A percentile compares a stretch with the other conserved stretches of the same genome.
These are phyloP conservation scores for Oxyruncus cristatus DNA, from an alignment of 2,113 vertebrate genomes.

Conservation along the genomic window DNA sequence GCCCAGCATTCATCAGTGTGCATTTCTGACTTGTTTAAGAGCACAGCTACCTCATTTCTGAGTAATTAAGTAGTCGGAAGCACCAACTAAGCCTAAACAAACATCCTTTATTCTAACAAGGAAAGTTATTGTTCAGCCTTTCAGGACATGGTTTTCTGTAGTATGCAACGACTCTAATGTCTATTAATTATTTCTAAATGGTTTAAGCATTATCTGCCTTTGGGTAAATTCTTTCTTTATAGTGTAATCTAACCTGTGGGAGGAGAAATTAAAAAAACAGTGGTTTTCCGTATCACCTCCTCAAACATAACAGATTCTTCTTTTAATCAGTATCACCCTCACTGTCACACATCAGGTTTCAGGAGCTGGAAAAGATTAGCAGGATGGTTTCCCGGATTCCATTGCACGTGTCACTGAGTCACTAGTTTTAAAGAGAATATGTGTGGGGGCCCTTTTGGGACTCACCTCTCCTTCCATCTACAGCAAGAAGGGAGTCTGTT, in stretches of 20 bases:
- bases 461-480: neutral
- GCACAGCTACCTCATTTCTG: conserved; percentile 6
- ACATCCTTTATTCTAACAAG: conserved; percentile 47
- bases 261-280: neutral
- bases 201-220: conserved; percentile 46
- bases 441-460: neutral
- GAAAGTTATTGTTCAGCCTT: conserved; percentile 33
- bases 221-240: conserved; percentile 44
- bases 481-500: neutral
- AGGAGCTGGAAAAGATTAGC: neutral
- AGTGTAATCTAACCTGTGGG: conserved; percentile 27
- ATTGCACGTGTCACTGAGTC: neutral
- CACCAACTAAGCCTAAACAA: conserved; percentile 44
- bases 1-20: neutral
- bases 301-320: neutral
- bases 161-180: neutral
- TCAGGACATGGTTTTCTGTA: conserved; percentile 6
- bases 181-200: conserved; percentile 61
- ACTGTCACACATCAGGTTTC: neutral
- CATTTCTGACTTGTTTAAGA: neutral
- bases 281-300: neutral
- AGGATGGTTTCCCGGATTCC: neutral
- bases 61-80: conserved; percentile 1
- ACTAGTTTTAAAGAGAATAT: neutral
- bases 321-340: neutral